Evolutionary conservation across 2,113 vertebrate genomes (phyloP).

Genomic region (Eonycteris spelaea): DNA sequence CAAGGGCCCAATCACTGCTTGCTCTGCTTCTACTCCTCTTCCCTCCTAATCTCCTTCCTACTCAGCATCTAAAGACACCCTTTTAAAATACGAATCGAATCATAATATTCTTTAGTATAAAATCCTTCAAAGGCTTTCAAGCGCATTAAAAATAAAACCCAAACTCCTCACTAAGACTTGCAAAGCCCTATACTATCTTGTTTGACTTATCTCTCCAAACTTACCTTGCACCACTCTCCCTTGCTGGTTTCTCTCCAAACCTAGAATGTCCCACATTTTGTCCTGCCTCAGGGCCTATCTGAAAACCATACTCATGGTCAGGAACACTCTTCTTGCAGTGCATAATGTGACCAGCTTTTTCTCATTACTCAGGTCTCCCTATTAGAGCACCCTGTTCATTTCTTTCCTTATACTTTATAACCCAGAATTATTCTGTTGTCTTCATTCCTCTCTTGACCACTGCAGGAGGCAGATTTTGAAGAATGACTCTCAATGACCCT

Average conservation of each 20-base stretch:
- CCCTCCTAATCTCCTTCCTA: background rate
- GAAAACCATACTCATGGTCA: background rate
- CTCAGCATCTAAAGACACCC: background rate
- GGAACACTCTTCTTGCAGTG: background rate
- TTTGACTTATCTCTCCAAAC: background rate
- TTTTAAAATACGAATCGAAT: background rate
- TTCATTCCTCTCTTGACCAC: background rate
- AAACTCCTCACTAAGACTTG: background rate
- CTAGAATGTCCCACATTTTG: too few relatives aligned
- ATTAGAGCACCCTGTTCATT: too few relatives aligned
- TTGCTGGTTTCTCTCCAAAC: background rate
- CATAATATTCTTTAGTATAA: background rate
- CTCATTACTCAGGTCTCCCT: background rate
- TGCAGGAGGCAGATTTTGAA: background rate
- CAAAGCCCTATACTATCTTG: accelerated
- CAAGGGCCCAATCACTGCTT: background rate
- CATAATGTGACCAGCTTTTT: background rate
- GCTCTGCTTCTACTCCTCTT: background rate
- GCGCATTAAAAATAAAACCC: background rate
- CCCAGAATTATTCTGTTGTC: background rate
- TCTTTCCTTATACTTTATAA: background rate
- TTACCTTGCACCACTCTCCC: accelerated
- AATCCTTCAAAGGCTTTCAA: background rate
- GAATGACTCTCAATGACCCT: background rate
- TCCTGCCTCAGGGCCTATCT: background rate